Evolutionary conservation across 2,888 invertebrate genomes (phyloP).

Genomic region (Pristionchus entomophagus): DNA sequence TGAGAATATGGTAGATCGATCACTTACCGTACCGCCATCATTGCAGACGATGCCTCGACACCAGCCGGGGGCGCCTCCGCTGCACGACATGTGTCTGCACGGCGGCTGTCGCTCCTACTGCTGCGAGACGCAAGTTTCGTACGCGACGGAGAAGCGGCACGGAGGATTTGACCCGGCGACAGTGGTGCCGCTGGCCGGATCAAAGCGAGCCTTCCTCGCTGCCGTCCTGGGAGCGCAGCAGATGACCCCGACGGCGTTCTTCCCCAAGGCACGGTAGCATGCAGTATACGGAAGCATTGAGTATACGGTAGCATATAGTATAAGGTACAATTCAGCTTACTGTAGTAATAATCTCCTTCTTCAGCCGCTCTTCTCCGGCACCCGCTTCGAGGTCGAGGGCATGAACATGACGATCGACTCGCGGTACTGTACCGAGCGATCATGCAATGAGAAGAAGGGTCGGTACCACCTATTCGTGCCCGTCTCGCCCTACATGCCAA

Average conservation of each 20-base stretch:
- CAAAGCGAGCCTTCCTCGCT: constrained; percentile 18
- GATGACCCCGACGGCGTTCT: constrained; percentile 34
- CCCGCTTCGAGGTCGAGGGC: constrained; percentile 63
- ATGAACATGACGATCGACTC: constrained; percentile 67
- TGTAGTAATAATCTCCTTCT: neutral
- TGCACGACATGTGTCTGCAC: constrained; percentile 53
- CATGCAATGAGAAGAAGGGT: constrained; percentile 63
- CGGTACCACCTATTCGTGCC: constrained; percentile 72
- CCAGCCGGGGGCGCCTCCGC: constrained; percentile 60
- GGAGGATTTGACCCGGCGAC: constrained; percentile 25
- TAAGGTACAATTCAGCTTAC: too few relatives aligned
- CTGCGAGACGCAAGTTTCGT: constrained; percentile 49
- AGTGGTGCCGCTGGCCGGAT: constrained; percentile 14
- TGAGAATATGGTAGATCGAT: neutral
- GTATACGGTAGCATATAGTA: neutral
- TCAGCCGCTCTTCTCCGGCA: constrained; percentile 50
- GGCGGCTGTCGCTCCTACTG: constrained; percentile 57
- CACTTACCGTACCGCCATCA: neutral
- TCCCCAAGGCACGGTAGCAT: constrained; percentile 17
- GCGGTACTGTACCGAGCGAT: constrained; percentile 63
- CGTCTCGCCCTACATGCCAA: constrained; percentile 64
- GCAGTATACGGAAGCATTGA: neutral
- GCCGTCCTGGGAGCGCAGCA: constrained; percentile 9
- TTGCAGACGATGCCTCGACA: constrained; percentile 50
- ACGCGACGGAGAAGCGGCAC: constrained; percentile 31